Percentiles rank a stretch among this genome's conserved stretches.
Conservation (phyloP, 2,888 invertebrate species). For the Macrosiphum euphorbiae region DNA sequence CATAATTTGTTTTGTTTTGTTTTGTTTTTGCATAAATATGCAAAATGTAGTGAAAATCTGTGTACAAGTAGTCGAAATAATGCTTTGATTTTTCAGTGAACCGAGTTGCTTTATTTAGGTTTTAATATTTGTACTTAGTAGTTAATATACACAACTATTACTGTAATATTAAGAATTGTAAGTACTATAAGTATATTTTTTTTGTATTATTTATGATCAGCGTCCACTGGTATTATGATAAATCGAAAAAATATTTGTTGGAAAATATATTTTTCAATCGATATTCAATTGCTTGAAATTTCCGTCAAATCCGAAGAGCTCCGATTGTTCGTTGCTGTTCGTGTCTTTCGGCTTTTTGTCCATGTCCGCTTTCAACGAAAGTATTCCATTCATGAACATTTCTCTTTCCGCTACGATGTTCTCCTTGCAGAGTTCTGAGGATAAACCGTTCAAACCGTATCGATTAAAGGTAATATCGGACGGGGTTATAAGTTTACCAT, state of each 20-base stretch:
- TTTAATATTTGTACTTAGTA: too few relatives aligned
- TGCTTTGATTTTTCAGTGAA: too few relatives aligned
- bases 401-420: conserved; percentile 38
- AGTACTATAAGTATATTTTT: background rate
- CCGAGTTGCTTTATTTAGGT: too few relatives aligned
- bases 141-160: background rate
- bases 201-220: background rate
- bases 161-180: background rate
- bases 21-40: too few relatives aligned
- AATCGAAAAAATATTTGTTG: background rate
- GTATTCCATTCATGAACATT: conserved; percentile 39
- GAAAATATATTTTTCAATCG: conserved; percentile 27
- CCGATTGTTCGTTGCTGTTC: conserved; percentile 38
- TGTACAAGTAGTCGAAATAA: too few relatives aligned
- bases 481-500: background rate
- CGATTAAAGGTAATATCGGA: background rate
- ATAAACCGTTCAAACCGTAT: background rate
- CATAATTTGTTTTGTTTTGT: too few relatives aligned
- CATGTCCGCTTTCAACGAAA: conserved; percentile 56
- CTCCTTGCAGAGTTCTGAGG: background rate
- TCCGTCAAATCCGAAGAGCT: conserved; percentile 46
- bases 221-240: background rate
- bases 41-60: too few relatives aligned
- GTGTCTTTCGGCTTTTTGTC: conserved; percentile 34
- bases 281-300: conserved; percentile 57